Base-by-base conservation (phyloP, 2,888 invertebrate species). In the Himalopsyche anomala region DNA sequence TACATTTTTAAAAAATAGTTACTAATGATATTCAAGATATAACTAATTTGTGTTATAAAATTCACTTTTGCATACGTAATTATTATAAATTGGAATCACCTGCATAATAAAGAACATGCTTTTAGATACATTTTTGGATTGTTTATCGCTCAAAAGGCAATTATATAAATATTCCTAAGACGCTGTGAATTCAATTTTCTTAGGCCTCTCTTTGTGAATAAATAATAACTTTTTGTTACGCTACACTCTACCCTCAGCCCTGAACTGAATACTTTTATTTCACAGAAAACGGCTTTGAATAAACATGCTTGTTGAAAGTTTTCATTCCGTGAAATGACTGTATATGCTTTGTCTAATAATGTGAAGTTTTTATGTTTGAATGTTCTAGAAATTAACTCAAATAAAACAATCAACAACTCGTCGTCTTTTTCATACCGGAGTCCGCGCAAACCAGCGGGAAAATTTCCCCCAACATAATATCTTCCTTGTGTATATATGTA, bases 341-440 rank as follows among this genome's bases (percentile, higher is more conserved):
- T 80, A 15, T 74, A 79, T 69, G 45, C 8, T 74, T 69, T 83
- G 74, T 45, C 83, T 74, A 69, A 83, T 83, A 69, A 83, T 8
- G 28, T 28, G 42, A 74, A 54, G 62, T 82, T 51, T 83, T 74
- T 51, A 74, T 45, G 83, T 36, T 62, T 45, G 69, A 83, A 69
- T 45, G 45, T 74, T 83, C 54, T 11, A 55, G 36, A 82, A 62
- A 82, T 62, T 56, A 82, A 82, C 83, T 83, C 83, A 83, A 83
- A 82, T 69, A 62, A 62, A 82, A 84, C 80, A 84, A n/a, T 84
- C 55, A 40, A 45, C 55, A 80, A 56, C 45, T 55, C n/a, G 45
- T 84, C 54, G 36, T 54, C 5, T 42, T 42, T 80, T 42, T 80
- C 80, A 9, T 36, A 40, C 36, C 36, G 15, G 28, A 62, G 74